Base-by-base conservation (phyloP, 1,140 invertebrate genomes). In the Trichonephila clavata region DNA sequence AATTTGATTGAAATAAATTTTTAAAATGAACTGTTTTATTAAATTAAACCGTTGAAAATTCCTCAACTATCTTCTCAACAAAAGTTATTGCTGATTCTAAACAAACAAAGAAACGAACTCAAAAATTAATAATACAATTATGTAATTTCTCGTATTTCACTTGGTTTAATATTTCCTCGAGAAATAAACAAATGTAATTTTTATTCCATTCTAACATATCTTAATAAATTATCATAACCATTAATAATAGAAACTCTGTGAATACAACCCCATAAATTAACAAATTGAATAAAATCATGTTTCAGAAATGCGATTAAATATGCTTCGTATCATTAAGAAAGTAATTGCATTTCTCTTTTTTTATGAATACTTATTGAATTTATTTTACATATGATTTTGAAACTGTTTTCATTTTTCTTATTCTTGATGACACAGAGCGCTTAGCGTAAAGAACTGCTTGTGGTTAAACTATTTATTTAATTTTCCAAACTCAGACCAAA, bases 401-500 rank as follows among this genome's bases (percentile, higher is more conserved):
- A 63, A 21, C 61, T 63, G 6, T 20, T 18, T 20, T 63, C 61
- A 63, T 63, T 63, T 63, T 7, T 77, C 24, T 32, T 77, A 77
- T 16, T 39, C 18, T 18, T 39, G 32, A 77, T 77, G 16, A 18
- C 27, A 39, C 5, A 77, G 27, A 39, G 32, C 27, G 27, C 59
- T 86, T 27, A 50, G n/a, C 16, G 24, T 84, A n/a, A 84, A 84
- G 57, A 27, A 32, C 16, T 39, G 13, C 27, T 39, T 32, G 71
- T 77, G 71, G 71, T 39, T 77, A 77, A 39, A 77, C 13, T 32
- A 77, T 77, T 77, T 27, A 77, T 32, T 27, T 77, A 77, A 77
- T 77, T 77, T 77, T 77, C 71, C 32, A 39, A 39, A 39, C 71
- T 7, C 16, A 39, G 10, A 18, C 27, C 32, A 77, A 77, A 71